phyloP scores from a whole-genome alignment of 2,113 vertebrate species.

The Centropus unirufus region DNA sequence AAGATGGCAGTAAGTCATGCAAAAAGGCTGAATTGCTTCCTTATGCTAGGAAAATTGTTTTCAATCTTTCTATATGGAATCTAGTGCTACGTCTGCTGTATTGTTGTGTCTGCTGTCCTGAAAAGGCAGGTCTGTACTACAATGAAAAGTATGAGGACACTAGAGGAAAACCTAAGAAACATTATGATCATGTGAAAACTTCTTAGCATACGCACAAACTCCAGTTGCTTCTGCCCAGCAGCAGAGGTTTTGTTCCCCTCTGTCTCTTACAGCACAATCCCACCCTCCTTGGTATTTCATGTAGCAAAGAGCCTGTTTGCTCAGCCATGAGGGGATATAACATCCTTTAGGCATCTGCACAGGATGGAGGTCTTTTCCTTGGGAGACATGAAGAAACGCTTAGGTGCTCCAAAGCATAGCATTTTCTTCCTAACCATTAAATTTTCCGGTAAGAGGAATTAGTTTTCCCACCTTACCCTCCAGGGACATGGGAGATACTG shows the following conservation, averaged over 20 bases:
- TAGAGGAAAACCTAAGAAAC: neutral
- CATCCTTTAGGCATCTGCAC: rapidly evolving
- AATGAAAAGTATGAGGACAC: neutral
- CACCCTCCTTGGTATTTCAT: neutral
- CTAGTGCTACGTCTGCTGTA: neutral
- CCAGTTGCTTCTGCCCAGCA: neutral
- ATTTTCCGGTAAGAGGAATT: neutral
- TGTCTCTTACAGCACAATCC: neutral
- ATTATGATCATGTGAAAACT: neutral
- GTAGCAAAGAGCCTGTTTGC: neutral
- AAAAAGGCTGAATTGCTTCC: neutral
- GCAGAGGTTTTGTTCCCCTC: neutral
- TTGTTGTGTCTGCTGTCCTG: neutral
- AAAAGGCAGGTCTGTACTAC: neutral
- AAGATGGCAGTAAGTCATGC: neutral
- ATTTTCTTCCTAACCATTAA: neutral
- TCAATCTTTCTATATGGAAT: neutral
- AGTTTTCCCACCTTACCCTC: neutral
- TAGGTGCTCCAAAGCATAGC: neutral
- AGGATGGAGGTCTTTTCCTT: neutral
- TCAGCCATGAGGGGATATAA: neutral
- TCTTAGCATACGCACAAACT: neutral
- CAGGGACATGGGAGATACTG: neutral
- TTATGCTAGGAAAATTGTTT: neutral
- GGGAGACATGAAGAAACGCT: neutral